Evolutionary conservation across 2,797 vertebrate genomes (phyloP).

Genomic region (Xenopus petersii): DNA sequence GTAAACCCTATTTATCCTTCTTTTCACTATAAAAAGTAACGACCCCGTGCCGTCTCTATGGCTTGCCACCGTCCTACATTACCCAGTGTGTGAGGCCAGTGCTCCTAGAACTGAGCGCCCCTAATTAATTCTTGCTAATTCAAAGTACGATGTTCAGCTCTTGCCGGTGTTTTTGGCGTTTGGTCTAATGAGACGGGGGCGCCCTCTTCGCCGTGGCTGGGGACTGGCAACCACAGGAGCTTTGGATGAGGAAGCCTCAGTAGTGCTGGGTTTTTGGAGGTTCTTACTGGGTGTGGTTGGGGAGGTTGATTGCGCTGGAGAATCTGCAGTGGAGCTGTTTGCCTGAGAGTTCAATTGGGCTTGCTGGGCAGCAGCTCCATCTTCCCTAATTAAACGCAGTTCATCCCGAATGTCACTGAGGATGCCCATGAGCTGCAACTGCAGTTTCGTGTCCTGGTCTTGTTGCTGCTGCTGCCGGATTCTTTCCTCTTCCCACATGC

Average conservation of each 20-base stretch:
- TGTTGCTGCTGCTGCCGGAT: constrained; percentile 57
- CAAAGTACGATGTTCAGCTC: constrained; percentile 11
- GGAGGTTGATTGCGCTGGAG: background rate
- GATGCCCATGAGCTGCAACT: constrained; percentile 57
- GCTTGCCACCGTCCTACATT: no score
- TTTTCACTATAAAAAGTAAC: no score
- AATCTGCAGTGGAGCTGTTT: background rate
- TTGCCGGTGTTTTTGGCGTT: background rate
- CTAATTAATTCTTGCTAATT: background rate
- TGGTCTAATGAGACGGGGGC: constrained; percentile 14
- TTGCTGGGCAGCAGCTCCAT: constrained; percentile 35
- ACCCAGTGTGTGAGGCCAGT: no score
- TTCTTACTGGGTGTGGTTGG: no score
- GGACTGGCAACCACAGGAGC: background rate
- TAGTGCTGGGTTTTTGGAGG: background rate
- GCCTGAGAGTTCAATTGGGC: background rate
- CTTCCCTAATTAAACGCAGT: constrained; percentile 57
- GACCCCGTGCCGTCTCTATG: no score
- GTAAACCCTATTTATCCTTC: no score
- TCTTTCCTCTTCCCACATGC: constrained; percentile 61
- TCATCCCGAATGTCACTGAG: constrained; percentile 63
- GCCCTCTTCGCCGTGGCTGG: constrained; percentile 11
- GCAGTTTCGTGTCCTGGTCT: constrained; percentile 58
- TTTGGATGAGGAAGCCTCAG: background rate
- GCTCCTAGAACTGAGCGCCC: no score